phyloP scores from a whole-genome alignment of 2,113 vertebrate genomes.

The Eretmochelys imbricata region DNA sequence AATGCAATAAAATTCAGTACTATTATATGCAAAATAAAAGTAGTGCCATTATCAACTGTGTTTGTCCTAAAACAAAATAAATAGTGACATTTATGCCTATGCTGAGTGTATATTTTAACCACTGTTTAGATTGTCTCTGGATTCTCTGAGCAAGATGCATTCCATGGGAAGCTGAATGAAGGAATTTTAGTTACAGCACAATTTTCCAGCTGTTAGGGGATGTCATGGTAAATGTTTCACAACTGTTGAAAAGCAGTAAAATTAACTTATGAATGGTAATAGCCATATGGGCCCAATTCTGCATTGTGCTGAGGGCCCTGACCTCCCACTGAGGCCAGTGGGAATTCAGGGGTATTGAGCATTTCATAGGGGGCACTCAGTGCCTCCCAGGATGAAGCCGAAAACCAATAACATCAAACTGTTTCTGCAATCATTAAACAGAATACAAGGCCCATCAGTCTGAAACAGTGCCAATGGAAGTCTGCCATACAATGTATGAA shows the following conservation, averaged over 20 bases:
- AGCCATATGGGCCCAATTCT: neutral
- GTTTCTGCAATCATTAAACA: neutral
- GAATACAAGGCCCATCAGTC: neutral
- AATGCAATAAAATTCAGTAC: constrained; percentile 27
- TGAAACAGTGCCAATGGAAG: constrained; percentile 31
- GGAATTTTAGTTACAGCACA: constrained; percentile 58
- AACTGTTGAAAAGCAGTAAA: constrained; percentile 63
- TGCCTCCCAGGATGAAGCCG: neutral
- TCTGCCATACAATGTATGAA: neutral
- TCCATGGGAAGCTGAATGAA: constrained; percentile 55
- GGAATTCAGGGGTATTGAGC: neutral
- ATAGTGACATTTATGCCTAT: constrained; percentile 30
- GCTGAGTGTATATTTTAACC: constrained; percentile 15
- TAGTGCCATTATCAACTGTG: constrained; percentile 1
- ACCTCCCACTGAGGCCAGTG: neutral
- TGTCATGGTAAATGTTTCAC: constrained; percentile 56
- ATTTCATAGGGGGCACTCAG: neutral
- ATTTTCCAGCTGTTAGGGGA: constrained; percentile 62
- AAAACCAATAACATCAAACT: constrained; percentile 28
- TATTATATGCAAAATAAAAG: constrained; percentile 23
- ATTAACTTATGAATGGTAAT: constrained; percentile 40
- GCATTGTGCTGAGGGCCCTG: neutral
- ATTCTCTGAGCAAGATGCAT: constrained; percentile 51
- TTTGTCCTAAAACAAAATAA: constrained; percentile 43
- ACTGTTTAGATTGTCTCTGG: constrained; percentile 34